Base-by-base conservation (phyloP, 2,888 invertebrate genomes). In the Drosophila birchii region DNA sequence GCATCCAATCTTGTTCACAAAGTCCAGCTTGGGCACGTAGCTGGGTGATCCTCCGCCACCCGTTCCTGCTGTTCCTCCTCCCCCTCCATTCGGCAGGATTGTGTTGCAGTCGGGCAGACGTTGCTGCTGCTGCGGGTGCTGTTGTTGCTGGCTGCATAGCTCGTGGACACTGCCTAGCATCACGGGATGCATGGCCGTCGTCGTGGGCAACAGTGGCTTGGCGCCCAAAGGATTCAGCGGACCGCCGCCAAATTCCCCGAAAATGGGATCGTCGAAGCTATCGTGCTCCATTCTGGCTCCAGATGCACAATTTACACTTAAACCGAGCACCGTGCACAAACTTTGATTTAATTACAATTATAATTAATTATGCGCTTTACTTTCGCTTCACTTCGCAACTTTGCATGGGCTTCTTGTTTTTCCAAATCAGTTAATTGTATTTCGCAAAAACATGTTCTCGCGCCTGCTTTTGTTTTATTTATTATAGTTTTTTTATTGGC, bases 211-310 rank as follows among this genome's bases (percentile, higher is more conserved):
- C 36, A 92, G 61, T 0, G 92, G 90, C 54, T 93, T 93, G 43
- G 91, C 92, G 26, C 92, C 92, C 53, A 93, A 74, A 90, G 94
- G 92, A 76, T 93, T 93, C 12, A 95, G 93, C 71, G 94, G 94
- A 81, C 94, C 94, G 36, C 94, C 94, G 41, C 94, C 93, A 89
- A 96, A 96, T 92, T 97, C 96, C 79, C 94, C 94, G 92, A 96
- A 97, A 70, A 96, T 95, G 88, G 96, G 95, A 91, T 97, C 97
- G 91, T 97, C 97, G 93, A 96, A 95, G 75, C 93, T 92, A 36
- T 94, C 93, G 88, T 94, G 95, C 92, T 96, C 96, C 96, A 96
- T 95, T 55, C 88, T 59, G 5, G 18, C 20, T 23, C 12, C 29
- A 45, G 51, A 47, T 38, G 73, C 70, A 78, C 88, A 83, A 89